These are phyloP conservation scores for Hydrophis major DNA, from an alignment of 2,797 vertebrate species.

Conservation along the genomic window DNA sequence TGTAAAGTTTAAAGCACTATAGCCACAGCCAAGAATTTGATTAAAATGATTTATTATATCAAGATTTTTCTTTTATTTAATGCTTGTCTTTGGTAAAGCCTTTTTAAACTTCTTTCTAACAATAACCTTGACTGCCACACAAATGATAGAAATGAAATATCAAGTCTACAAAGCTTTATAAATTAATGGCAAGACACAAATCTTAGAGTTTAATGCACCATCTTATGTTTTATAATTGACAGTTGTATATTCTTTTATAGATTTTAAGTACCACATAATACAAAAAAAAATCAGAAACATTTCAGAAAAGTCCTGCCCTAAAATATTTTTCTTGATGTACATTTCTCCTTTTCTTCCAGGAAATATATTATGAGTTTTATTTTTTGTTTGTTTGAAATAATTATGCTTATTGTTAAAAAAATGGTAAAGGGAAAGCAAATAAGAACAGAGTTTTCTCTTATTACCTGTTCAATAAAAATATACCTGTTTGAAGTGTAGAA, in stretches of 20 bases:
- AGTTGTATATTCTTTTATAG: slow-evolving; percentile 71
- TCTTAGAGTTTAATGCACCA: slow-evolving; percentile 71
- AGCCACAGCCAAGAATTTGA: slow-evolving; percentile 30
- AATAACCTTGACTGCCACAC: slow-evolving; percentile 65
- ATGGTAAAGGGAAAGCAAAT: background rate
- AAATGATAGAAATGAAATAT: slow-evolving; percentile 67
- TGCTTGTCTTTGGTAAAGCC: slow-evolving; percentile 58
- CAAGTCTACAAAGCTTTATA: slow-evolving; percentile 69
- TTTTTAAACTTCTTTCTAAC: slow-evolving; percentile 67
- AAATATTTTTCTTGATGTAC: slow-evolving; percentile 39
- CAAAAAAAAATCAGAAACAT: slow-evolving; percentile 50
- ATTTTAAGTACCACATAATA: slow-evolving; percentile 67
- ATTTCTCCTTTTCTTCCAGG: background rate
- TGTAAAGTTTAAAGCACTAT: background rate
- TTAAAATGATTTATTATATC: slow-evolving; percentile 60
- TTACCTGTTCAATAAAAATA: background rate
- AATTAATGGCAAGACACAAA: slow-evolving; percentile 74
- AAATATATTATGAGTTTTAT: background rate
- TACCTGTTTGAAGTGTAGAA: background rate
- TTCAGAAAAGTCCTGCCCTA: slow-evolving; percentile 51
- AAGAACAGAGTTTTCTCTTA: background rate
- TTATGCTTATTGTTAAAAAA: background rate
- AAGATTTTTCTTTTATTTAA: slow-evolving; percentile 13
- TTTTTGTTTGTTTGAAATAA: background rate
- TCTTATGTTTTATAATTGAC: slow-evolving; percentile 76